Base-by-base conservation (phyloP, 2,888 invertebrate genomes). In the Pyrochroa serraticornis region DNA sequence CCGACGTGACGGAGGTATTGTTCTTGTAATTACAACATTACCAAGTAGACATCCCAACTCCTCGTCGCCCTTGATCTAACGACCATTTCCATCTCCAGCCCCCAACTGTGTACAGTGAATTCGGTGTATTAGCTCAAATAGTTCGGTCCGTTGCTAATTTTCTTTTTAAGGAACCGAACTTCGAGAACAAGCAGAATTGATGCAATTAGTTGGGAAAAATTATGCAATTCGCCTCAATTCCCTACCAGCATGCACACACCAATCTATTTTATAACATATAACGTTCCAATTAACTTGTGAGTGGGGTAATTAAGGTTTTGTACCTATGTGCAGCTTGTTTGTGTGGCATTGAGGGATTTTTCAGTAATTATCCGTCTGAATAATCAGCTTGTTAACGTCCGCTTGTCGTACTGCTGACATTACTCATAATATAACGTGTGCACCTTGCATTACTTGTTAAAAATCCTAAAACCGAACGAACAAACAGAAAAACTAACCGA, bases 281-380 rank as follows among this genome's bases (percentile, higher is more conserved):
- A 22, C 22, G 44, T 47, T 42, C 42, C 48, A 55, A 55, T 55
- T 55, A 55, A 43, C 31, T 34, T 41, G 47, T 37, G 43, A 55
- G 42, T 37, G 47, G 42, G 41, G 47, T 58, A 52, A 58, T 58
- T 58, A 58, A 46, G 46, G 50, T 13, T 31, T n/a, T 50, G 36
- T 45, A 43, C 31, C 22, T 41, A 41, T 14, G 41, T 52, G 22
- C 42, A 34, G 35, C 37, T 48, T 44, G 56, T 45, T 58, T 47
- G 46, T 13, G 45, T 58, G 57, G 43, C 51, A 58, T 57, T 57
- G 56, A 57, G 33, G 22, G 49, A 57, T 45, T 57, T 57, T 57
- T 57, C 45, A 50, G 41, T 49, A 57, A 57, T 57, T 57, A 57
- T 47, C 47, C 48, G 47, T 47, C 47, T 36, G 41, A 46, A 54